These are phyloP conservation scores for Muscicapa comitata DNA, from an alignment of 2,797 vertebrate species.

Conservation along the genomic window DNA sequence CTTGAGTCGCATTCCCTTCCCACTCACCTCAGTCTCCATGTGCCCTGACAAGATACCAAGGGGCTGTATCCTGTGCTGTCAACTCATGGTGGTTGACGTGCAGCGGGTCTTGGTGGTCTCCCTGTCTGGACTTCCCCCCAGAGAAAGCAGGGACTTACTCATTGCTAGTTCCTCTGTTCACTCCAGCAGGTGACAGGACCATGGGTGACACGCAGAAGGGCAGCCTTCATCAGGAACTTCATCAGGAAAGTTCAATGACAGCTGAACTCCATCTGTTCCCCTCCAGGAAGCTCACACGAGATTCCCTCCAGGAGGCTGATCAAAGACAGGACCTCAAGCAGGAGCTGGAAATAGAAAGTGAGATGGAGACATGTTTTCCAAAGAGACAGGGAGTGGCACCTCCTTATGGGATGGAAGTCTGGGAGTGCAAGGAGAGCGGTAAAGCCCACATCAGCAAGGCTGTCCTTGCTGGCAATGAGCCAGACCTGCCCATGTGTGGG, in stretches of 20 bases:
- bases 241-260: background rate
- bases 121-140: background rate
- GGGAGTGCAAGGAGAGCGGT: background rate
- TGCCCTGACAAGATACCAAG: background rate
- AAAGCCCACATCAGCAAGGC: background rate
- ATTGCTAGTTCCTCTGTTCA: background rate
- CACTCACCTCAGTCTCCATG: fast-evolving
- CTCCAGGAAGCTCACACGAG: background rate
- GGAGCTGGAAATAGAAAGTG: background rate
- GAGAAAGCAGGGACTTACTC: background rate
- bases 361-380: background rate
- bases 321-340: background rate
- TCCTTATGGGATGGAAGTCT: background rate
- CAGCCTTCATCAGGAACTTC: background rate
- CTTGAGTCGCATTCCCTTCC: background rate
- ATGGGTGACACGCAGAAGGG: background rate
- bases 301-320: fast-evolving
- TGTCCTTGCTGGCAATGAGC: background rate
- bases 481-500: background rate
- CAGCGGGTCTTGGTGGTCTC: background rate
- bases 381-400: background rate
- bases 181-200: slow-evolving; percentile 1
- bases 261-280: background rate
- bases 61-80: background rate
- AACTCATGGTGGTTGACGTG: background rate